These are phyloP conservation scores for Ecdyonurus torrentis DNA, from an alignment of 2,888 invertebrate genomes.

Conservation along the genomic window DNA sequence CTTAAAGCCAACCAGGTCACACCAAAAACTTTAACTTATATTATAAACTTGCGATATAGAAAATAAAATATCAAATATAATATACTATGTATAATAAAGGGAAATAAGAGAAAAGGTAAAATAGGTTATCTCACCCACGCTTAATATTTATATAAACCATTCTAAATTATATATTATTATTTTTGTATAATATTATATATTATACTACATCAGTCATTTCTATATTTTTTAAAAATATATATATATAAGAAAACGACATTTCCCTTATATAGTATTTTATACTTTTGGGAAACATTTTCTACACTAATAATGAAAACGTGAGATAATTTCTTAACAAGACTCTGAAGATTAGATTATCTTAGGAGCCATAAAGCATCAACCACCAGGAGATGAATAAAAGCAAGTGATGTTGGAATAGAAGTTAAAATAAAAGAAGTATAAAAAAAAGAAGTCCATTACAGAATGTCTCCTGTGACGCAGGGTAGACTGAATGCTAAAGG, in stretches of 20 bases:
- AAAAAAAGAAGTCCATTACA: neutral
- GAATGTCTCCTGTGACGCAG: neutral
- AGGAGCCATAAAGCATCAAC: neutral
- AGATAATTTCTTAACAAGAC: neutral
- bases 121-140: too few species aligned
- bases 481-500: neutral
- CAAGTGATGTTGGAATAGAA: neutral
- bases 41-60: too few species aligned
- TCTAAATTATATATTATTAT: too few species aligned
- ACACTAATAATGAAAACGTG: neutral
- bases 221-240: too few species aligned
- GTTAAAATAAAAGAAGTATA: neutral
- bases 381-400: neutral
- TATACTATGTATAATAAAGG: too few species aligned
- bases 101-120: too few species aligned
- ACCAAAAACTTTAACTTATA: too few species aligned
- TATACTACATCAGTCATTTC: neutral
- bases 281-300: neutral
- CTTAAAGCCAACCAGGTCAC: neutral
- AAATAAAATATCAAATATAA: too few species aligned
- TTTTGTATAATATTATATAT: too few species aligned
- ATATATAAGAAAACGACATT: too few species aligned
- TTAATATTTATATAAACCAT: too few species aligned
- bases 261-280: neutral
- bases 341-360: neutral